Evolutionary conservation across 2,113 vertebrate genomes (phyloP), one percentile per base, ranked within the genome.

Genomic region (Tamias sibiricus): DNA sequence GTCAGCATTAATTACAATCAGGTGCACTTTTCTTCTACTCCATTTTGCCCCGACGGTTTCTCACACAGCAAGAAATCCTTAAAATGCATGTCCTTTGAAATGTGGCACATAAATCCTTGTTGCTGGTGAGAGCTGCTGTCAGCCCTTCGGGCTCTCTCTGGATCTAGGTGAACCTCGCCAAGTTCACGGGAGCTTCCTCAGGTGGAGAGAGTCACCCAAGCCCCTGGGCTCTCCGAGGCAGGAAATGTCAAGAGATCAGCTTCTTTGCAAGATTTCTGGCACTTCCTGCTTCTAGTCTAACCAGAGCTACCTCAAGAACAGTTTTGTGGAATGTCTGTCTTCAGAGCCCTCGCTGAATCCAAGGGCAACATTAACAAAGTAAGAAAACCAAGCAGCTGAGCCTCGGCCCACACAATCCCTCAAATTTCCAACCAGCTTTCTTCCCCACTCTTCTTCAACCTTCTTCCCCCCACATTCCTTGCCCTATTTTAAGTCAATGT

Each of bases 1-100:
- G 98, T 98, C 98, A 98, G 97, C 97, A 98, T 98, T 98, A 98
- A 98, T 98, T 98, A 98, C 98, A 98, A 98, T 98, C 98, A 98
- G 97, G 96, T 98, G 97, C 86, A 94, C 95, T 97, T 96, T 92
- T 96, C 92, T 87, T 96, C 93, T 35, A 57, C 71, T 95, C 97
- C 81, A 95, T 96, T 95, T 97, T 98, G 97, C 95, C 90, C 96
- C 85, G 49, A 64, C 84, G 90, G 92, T 94, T 97, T 97, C 95
- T 98, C 93, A 97, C 97, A 97, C 83, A 97, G 97, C 68, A 35
- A 98, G 98, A 95, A 96, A 97, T 96, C 94, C 96, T 90, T 91
- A 83, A 94, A 96, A 96, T 47, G 95, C 87, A 62, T 97, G 95
- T 90, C 93, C 90, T 97, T 95, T 95, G 95, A 97, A 97, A 96